A percentile compares a stretch with the other conserved stretches of the same genome.
Conservation (phyloP, 2,888 invertebrate species). For the Lycocerus yunnanus region DNA sequence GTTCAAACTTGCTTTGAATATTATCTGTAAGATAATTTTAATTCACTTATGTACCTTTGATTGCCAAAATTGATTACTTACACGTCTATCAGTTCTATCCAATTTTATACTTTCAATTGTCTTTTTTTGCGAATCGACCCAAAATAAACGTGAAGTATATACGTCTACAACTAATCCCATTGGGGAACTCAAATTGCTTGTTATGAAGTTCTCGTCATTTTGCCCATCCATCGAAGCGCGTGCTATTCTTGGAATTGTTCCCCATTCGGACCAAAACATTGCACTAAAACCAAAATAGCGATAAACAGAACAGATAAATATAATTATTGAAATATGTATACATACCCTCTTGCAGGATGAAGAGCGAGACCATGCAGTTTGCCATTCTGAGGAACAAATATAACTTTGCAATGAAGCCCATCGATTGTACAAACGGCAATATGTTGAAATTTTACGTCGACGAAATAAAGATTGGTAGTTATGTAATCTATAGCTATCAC, state of each 20-base stretch:
- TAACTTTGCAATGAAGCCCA: constrained; percentile 67
- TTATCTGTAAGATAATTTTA: constrained; percentile 41
- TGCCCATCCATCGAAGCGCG: constrained; percentile 86
- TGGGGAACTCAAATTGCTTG: constrained; percentile 73
- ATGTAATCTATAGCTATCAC: constrained; percentile 79
- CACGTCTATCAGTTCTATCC: constrained; percentile 69
- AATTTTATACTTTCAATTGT: constrained; percentile 68
- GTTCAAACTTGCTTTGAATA: constrained; percentile 66
- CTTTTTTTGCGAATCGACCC: constrained; percentile 79
- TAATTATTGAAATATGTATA: background rate
- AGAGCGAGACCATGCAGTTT: constrained; percentile 73
- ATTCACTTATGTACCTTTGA: no score
- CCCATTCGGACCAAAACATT: constrained; percentile 95
- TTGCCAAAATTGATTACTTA: constrained; percentile 43
- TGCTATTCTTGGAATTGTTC: constrained; percentile 72
- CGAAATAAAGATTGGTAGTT: constrained; percentile 81
- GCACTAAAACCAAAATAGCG: constrained; percentile 56
- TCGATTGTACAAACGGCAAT: constrained; percentile 76
- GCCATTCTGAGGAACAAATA: constrained; percentile 64
- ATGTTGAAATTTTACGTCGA: constrained; percentile 70
- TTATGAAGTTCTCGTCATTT: constrained; percentile 64
- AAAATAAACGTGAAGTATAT: constrained; percentile 80
- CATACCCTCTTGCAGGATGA: constrained; percentile 69
- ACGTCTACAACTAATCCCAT: constrained; percentile 86
- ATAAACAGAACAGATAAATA: background rate